Base-by-base conservation (phyloP, 1,140 invertebrate species). In the Platyura marginata region DNA sequence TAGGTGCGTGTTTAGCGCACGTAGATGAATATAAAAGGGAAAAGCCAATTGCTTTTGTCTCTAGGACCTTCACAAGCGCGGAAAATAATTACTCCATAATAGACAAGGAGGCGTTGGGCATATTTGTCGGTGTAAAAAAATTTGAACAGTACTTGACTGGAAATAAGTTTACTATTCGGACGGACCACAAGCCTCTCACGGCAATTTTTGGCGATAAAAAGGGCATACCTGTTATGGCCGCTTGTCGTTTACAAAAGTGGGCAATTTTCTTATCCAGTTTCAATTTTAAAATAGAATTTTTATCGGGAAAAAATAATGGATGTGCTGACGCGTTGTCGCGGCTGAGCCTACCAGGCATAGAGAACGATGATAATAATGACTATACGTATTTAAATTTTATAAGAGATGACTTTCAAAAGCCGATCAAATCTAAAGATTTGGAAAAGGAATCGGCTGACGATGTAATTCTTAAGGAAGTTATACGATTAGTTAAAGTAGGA, bases 101-200 rank as follows among this genome's bases (percentile, higher is more conserved):
- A 13, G 50, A 60, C 41, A 59, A 54, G 44, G 50, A 54, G 40
- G 48, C 51, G n/a, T 40, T 53, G 20, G 46, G 43, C n/a, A 62
- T 74, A 8, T 45, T 70, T 2, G 73, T 56, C 50, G 63, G 52
- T 11, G 35, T 53, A 5, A 55, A 48, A 39, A 40, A 43, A 16
- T 21, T 43, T 6, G 34, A 22, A 43, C 45, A 40, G n/a, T 43
- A 40, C 22, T 20, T 43, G 11, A 22, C 23, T 13, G 45, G 45
- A 10, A 41, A 44, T 18, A 48, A 58, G 45, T 65, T 66, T 46
- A 41, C 47, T 11, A 51, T 69, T n/a, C 45, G 51, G 16, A 67
- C 66, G 1, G 69, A 73, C 47, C 62, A 70, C 46, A 54, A 63
- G 43, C 66, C 68, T 5, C 47, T 73, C 13, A 40, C 63, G 1